Conservation (phyloP, 2,797 vertebrate genomes). For the Urophycis tenuis region DNA sequence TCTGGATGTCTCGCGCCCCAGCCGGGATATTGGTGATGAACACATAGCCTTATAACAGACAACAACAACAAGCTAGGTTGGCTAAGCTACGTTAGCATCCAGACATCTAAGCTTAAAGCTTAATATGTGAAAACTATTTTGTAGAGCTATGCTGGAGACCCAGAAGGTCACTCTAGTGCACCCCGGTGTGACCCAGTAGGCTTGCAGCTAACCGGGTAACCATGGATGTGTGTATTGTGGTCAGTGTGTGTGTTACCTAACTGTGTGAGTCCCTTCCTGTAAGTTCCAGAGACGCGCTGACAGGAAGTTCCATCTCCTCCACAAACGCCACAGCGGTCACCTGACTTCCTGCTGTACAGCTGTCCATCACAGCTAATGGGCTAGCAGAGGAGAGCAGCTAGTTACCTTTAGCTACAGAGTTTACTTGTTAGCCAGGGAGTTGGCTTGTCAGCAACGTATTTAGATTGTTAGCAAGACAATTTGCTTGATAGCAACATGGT, state of each 20-base stretch:
- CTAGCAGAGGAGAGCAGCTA: constrained; percentile 48
- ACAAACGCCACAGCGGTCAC: constrained; percentile 84
- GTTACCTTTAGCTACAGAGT: background rate
- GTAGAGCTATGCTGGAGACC: background rate
- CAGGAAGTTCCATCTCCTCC: constrained; percentile 83
- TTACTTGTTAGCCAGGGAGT: background rate
- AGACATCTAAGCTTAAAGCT: too few relatives aligned
- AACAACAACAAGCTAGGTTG: constrained; percentile 12
- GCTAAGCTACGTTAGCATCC: background rate
- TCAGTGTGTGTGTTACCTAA: constrained; percentile 68
- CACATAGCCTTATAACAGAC: constrained; percentile 71
- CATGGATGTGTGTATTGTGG: constrained; percentile 21
- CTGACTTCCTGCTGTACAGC: constrained; percentile 75
- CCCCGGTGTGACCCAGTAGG: too few relatives aligned
- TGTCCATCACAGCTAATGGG: constrained; percentile 83
- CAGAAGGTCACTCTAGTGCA: too few relatives aligned
- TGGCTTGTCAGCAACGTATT: background rate
- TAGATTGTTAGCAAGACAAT: background rate
- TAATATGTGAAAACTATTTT: too few relatives aligned
- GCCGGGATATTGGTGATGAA: constrained; percentile 83
- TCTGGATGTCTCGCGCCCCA: constrained; percentile 82
- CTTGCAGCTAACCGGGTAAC: too few relatives aligned
- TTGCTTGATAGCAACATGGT: background rate
- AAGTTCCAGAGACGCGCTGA: constrained; percentile 81
- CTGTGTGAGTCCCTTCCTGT: constrained; percentile 84